These are phyloP conservation scores for Galaxea fascicularis DNA, from an alignment of 92 coral and sea anemone species.

Conservation along the genomic window DNA sequence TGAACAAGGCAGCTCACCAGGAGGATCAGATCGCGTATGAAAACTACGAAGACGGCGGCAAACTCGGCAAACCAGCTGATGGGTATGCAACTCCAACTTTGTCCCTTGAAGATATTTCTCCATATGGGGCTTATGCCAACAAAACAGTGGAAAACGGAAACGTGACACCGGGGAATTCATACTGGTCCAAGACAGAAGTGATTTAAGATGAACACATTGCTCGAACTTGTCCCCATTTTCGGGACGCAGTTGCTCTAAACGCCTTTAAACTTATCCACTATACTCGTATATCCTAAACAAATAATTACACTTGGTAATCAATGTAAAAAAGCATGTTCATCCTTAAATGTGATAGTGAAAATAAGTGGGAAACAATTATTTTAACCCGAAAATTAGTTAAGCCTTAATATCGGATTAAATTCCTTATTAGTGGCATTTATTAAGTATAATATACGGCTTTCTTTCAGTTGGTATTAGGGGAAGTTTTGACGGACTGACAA, in stretches of 20 bases:
- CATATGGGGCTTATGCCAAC: background rate
- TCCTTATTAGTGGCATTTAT: too few species aligned
- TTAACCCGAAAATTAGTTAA: background rate
- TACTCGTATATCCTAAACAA: background rate
- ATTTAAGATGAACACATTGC: background rate
- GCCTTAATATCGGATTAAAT: background rate
- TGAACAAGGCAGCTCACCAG: slow-evolving; percentile 19
- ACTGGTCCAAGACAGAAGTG: slow-evolving; percentile 29
- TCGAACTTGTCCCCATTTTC: too few species aligned
- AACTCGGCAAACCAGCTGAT: background rate
- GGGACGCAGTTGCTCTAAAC: too few species aligned
- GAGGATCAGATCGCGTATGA: background rate
- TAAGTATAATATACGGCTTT: too few species aligned
- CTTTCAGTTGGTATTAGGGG: background rate
- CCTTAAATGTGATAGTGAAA: background rate
- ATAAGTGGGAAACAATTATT: background rate
- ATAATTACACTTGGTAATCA: background rate
- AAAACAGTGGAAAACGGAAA: background rate
- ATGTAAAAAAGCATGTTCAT: background rate
- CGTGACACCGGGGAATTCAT: background rate
- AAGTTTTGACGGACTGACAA: background rate
- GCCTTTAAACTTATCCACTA: background rate
- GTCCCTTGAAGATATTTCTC: slow-evolving; percentile 8
- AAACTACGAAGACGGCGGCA: background rate
- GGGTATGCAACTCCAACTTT: slow-evolving; percentile 24